Conservation (phyloP, 1,140 invertebrate genomes). For the Galendromus occidentalis region DNA sequence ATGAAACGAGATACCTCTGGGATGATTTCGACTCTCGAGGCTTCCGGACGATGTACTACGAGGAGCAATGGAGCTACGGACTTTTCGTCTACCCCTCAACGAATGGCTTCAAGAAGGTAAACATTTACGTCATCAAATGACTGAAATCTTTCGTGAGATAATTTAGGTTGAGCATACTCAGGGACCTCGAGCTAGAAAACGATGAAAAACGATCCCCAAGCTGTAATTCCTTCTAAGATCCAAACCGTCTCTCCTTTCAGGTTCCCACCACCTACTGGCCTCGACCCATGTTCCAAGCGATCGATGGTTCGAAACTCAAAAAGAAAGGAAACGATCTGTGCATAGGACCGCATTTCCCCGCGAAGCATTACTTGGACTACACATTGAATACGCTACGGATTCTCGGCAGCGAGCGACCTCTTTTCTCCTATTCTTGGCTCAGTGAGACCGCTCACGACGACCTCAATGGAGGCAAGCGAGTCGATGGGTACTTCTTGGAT, state of each 20-base stretch:
- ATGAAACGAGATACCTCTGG: background rate
- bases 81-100: background rate
- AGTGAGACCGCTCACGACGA: constrained; percentile 12
- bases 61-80: background rate
- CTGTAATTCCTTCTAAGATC: too few relatives aligned
- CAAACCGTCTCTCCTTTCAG: too few relatives aligned
- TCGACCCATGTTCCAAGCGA: background rate
- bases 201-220: too few relatives aligned
- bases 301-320: background rate
- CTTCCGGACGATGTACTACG: constrained; percentile 1
- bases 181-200: too few relatives aligned
- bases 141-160: too few relatives aligned
- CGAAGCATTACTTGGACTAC: constrained; percentile 2
- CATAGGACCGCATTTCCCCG: background rate
- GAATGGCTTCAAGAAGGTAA: background rate
- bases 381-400: background rate
- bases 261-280: constrained; percentile 5
- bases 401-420: background rate
- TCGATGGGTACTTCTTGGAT: background rate
- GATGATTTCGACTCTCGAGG: background rate
- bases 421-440: constrained; percentile 1
- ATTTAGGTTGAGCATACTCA: too few relatives aligned
- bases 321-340: background rate
- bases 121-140: too few relatives aligned
- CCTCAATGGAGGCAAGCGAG: background rate